Evolutionary conservation across 2,113 vertebrate species (phyloP), one percentile per base, ranked within the genome.

Genomic region (Dromaius novaehollandiae): DNA sequence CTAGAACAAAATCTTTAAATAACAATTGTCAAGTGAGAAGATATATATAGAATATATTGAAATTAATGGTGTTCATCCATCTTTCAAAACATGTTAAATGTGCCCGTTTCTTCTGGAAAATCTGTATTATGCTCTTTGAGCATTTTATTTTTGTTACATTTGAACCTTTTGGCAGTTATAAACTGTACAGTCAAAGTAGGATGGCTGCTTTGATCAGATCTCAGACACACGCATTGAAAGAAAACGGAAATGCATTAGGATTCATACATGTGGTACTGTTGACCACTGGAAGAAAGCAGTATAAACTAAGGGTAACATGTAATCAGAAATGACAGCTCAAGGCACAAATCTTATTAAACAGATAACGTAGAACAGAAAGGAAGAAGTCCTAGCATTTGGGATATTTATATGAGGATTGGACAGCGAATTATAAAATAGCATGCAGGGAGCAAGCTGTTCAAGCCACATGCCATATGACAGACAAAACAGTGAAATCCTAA

Each of bases 1-100:
- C 36, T 60, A 84, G 65, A 90, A 92, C 34, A 79, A 82, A 86
- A 92, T 64, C 74, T 75, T 96, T 90, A 94, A 92, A 92, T 90
- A 96, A 76, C 69, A 88, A 79, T 68, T 94, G 80, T 69, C 80
- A 83, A 94, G 75, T 21, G 79, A 82, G 75, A 40, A 82, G 73
- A 87, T 82, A 82, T 24, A 83, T 89, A 92, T 36, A 86, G 65
- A 91, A 93, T 68, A 63, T 70, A 92, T 83, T 60, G 87, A 93
- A 95, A 95, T 71, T 88, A 97, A 92, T 65, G 83, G 68, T 2
- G 8, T 65, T 88, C 88, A 92, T 83, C 86, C 90, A 71, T 75
- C 88, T 78, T 93, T 92, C 94, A 86, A 86, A 96, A 90, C 83
- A 90, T 70, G 65, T 55, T 82, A 77, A 88, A 70, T 36, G 69